phyloP scores from a whole-genome alignment of 2,888 invertebrate species.

The Litoditis marina region DNA sequence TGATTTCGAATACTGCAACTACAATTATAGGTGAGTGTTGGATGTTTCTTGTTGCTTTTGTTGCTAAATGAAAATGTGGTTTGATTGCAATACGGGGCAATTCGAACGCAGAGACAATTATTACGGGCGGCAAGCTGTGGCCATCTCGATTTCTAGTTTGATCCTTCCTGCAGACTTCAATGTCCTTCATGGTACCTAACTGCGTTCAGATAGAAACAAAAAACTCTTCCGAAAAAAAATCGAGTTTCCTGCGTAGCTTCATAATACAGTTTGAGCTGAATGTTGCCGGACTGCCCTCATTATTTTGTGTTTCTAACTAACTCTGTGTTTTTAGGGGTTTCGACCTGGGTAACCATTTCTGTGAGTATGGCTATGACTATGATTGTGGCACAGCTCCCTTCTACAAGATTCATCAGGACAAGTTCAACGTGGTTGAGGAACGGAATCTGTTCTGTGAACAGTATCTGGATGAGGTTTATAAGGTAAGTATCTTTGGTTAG shows the following conservation, averaged over 20 bases:
- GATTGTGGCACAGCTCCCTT: conserved; percentile 29
- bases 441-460: conserved; percentile 34
- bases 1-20: conserved; percentile 46
- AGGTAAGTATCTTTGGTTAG: conserved; percentile 20
- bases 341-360: conserved; percentile 47
- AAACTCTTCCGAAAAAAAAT: too few relatives aligned
- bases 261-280: too few relatives aligned
- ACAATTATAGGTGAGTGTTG: conserved; percentile 39
- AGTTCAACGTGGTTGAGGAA: conserved; percentile 34
- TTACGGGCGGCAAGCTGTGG: too few relatives aligned
- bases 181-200: too few relatives aligned
- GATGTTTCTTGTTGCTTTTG: neutral
- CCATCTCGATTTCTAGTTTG: too few relatives aligned
- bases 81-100: neutral
- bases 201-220: too few relatives aligned
- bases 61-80: neutral
- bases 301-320: too few relatives aligned
- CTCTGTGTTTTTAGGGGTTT: conserved; percentile 34
- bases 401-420: conserved; percentile 38
- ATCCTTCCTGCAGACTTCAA: too few relatives aligned
- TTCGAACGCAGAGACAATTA: too few relatives aligned
- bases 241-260: too few relatives aligned
- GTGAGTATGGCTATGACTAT: conserved; percentile 46
- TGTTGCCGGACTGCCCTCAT: too few relatives aligned
- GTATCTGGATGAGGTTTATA: conserved; percentile 41